Evolutionary conservation across 1,140 invertebrate genomes (phyloP), one percentile per base, ranked within the genome.

Genomic region (Telenomus remus): DNA sequence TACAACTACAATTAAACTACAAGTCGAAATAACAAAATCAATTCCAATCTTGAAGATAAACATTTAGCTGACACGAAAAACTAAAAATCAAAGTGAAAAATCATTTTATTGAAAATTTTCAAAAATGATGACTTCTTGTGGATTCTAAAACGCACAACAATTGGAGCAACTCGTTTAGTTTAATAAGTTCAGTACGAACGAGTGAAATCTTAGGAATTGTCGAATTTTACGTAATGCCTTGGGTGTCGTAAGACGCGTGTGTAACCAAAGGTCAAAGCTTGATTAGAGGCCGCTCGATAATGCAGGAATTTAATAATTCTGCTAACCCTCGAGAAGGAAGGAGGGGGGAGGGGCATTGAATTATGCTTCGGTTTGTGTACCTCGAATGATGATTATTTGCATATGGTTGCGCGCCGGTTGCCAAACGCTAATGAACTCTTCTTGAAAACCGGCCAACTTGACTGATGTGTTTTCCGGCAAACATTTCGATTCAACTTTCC

Each of bases 191-290:
- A 69, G 16, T 33, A 8, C 42, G 47, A 59, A 27, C 48, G 43
- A 70, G 57, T 55, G 66, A 70, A 70, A 70, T 61, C 66, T 60
- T 70, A 70, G 66, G 49, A 70, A 70, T 70, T 61, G 66, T 49
- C 37, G 19, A 70, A 61, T 70, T 61, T 70, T 70, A 70, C 33
- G 57, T 70, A 70, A 70, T 27, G 19, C 19, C n/a, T n/a, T 27
- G 56, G n/a, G 15, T 55, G 50, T 56, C 57, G 66, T 61, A 70
- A 69, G 54, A 8, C n/a, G 5, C 50, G 15, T 19, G 15, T 53
- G 51, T 68, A 68, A 48, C 27, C 16, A 70, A 70, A 70, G 66
- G 56, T 70, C 47, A 69, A 60, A 69, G 51, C 51, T 55, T 34
- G 34, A 50, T 44, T 14, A 49, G 19, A 53, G 39, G 33, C 5